These are phyloP conservation scores for Cydia pomonella DNA, from an alignment of 1,140 invertebrate genomes.

Conservation along the genomic window DNA sequence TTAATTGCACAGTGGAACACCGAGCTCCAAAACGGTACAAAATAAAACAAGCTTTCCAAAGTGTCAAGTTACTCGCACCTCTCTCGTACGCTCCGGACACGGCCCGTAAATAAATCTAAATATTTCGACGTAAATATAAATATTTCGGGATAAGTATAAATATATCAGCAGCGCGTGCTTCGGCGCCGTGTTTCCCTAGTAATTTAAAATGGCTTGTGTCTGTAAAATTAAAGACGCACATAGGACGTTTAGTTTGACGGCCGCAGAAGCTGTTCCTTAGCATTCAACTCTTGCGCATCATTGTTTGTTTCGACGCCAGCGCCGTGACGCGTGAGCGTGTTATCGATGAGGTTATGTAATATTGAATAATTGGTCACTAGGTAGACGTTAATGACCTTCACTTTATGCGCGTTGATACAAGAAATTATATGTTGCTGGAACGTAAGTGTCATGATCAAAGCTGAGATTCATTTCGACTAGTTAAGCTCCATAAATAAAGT, in stretches of 20 bases:
- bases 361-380: conserved; percentile 26
- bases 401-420: not conserved
- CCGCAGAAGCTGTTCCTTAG: conserved; percentile 47
- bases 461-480: not conserved
- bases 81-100: conserved; percentile 8
- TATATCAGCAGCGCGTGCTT: conserved; percentile 63
- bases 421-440: conserved; percentile 7
- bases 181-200: conserved; percentile 41
- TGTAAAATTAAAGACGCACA: not conserved
- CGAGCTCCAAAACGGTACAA: not conserved
- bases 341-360: conserved; percentile 29
- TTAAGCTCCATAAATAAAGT: not conserved
- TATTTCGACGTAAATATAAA: conserved; percentile 59
- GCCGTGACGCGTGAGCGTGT: conserved; percentile 52
- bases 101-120: conserved; percentile 23
- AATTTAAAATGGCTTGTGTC: not conserved
- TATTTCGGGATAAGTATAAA: conserved; percentile 63
- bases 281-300: conserved; percentile 61
- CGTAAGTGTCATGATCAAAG: not conserved
- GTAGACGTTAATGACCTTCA: conserved; percentile 16
- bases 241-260: not conserved
- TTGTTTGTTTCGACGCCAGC: conserved; percentile 69
- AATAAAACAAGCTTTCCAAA: conserved; percentile 3
- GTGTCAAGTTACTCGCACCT: conserved; percentile 28
- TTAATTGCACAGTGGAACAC: not conserved